phyloP scores from a whole-genome alignment of 2,113 vertebrate species.

The Aptenodytes forsteri region DNA sequence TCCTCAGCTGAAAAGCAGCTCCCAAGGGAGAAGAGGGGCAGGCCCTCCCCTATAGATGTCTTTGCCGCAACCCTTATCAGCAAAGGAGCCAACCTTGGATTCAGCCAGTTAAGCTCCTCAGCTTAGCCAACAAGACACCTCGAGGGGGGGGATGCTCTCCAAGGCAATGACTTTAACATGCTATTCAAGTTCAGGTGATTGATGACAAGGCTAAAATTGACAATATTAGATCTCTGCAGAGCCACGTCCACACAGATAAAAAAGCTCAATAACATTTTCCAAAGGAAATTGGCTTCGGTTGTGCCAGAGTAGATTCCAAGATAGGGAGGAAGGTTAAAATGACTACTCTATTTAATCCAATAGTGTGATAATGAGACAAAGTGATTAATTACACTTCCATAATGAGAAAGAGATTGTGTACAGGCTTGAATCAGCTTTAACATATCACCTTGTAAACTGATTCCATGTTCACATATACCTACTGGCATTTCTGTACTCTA shows the following conservation, averaged over 20 bases:
- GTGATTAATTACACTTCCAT: conserved; percentile 22
- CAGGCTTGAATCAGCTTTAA: conserved; percentile 21
- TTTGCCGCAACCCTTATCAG: not conserved
- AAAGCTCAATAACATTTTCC: conserved; percentile 36
- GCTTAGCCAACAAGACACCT: fast-evolving
- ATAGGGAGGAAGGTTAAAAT: conserved; percentile 23
- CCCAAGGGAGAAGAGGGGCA: not conserved
- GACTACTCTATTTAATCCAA: conserved; percentile 35
- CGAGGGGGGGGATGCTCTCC: not conserved
- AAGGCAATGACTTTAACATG: not conserved
- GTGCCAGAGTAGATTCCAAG: not conserved
- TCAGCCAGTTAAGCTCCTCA: not conserved
- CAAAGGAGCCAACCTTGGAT: not conserved
- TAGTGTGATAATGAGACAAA: conserved; percentile 1
- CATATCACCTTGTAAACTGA: not conserved
- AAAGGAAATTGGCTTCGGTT: conserved; percentile 30
- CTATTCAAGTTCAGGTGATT: not conserved
- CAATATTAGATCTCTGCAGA: not conserved
- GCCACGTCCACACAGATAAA: not conserved
- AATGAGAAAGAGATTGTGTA: conserved; percentile 37
- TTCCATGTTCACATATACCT: not conserved
- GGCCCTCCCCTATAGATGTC: not conserved
- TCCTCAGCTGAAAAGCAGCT: not conserved
- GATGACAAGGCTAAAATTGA: not conserved
- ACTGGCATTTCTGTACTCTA: not conserved